Conservation (phyloP, 2,888 invertebrate genomes). For the Onthophagus sagittarius region DNA sequence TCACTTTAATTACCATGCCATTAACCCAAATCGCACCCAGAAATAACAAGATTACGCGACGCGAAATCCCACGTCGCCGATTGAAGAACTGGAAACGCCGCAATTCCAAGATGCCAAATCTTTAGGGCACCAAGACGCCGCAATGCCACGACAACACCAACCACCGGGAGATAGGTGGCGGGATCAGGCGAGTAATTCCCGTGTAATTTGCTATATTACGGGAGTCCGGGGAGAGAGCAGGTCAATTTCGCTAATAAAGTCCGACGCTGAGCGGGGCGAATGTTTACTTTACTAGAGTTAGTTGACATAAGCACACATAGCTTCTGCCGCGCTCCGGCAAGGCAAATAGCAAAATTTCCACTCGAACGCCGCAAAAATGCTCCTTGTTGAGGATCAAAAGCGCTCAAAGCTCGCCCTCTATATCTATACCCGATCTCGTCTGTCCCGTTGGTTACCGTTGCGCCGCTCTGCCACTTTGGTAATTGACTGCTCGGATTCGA, state of each 20-base stretch:
- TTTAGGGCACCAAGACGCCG: background rate
- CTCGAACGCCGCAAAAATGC: constrained; percentile 45
- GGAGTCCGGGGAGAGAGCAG: constrained; percentile 29
- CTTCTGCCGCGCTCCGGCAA: constrained; percentile 28
- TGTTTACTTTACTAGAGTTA: constrained; percentile 48
- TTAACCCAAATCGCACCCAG: constrained; percentile 5
- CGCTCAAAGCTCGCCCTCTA: constrained; percentile 28
- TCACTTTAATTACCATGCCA: constrained; percentile 11
- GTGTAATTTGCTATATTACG: constrained; percentile 19
- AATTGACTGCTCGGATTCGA: constrained; percentile 36
- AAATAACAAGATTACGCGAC: background rate
- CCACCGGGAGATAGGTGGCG: background rate
- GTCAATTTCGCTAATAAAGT: constrained; percentile 47
- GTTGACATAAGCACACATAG: constrained; percentile 45
- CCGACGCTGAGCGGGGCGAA: constrained; percentile 41
- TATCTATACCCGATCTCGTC: constrained; percentile 41
- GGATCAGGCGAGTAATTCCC: background rate
- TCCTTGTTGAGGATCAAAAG: constrained; percentile 44
- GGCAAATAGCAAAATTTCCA: constrained; percentile 40
- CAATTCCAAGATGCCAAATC: background rate
- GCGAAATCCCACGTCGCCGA: background rate
- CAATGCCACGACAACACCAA: background rate
- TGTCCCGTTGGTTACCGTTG: background rate
- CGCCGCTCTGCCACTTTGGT: constrained; percentile 36
- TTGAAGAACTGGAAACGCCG: background rate